phyloP scores from a whole-genome alignment of 2,113 vertebrate genomes.

The Menidia beryllina region DNA sequence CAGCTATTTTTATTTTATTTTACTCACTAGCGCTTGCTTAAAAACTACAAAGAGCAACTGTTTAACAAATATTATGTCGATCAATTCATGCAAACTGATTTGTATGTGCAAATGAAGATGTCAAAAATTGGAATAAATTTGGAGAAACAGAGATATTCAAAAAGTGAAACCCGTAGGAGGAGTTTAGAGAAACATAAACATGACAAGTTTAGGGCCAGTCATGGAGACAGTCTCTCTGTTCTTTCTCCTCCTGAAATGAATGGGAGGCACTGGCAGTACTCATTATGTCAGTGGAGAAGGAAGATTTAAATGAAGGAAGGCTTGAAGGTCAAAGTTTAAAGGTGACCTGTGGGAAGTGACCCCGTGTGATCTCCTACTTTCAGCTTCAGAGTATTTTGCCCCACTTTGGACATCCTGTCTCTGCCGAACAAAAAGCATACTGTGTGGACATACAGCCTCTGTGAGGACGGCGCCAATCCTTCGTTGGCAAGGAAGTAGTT shows the following conservation, averaged over 20 bases:
- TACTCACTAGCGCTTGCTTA: too few relatives aligned
- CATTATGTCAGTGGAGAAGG: conserved; percentile 36
- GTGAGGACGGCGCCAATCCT: conserved; percentile 48
- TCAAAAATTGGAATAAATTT: conserved; percentile 7
- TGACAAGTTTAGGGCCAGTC: conserved; percentile 1
- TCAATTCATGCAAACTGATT: conserved; percentile 7
- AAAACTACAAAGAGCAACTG: too few relatives aligned
- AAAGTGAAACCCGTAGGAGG: neutral
- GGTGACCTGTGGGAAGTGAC: conserved; percentile 73
- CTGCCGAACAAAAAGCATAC: conserved; percentile 60
- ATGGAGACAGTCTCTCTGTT: conserved; percentile 4
- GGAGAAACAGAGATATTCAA: too few relatives aligned
- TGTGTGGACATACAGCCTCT: conserved; percentile 46
- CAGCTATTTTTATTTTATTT: neutral
- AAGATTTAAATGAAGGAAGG: conserved; percentile 52
- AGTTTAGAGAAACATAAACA: conserved; percentile 3
- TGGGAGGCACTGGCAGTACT: conserved; percentile 26
- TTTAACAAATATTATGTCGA: conserved; percentile 1
- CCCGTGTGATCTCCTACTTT: conserved; percentile 73
- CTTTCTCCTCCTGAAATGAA: conserved; percentile 1
- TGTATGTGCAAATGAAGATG: conserved; percentile 7
- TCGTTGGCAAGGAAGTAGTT: conserved; percentile 36
- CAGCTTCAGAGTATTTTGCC: conserved; percentile 54
- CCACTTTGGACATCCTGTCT: conserved; percentile 49
- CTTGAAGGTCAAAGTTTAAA: conserved; percentile 74